A percentile compares a stretch with the other conserved stretches of the same genome.
phyloP scores from a whole-genome alignment of 2,797 vertebrate species.

The Eulemur mongoz region DNA sequence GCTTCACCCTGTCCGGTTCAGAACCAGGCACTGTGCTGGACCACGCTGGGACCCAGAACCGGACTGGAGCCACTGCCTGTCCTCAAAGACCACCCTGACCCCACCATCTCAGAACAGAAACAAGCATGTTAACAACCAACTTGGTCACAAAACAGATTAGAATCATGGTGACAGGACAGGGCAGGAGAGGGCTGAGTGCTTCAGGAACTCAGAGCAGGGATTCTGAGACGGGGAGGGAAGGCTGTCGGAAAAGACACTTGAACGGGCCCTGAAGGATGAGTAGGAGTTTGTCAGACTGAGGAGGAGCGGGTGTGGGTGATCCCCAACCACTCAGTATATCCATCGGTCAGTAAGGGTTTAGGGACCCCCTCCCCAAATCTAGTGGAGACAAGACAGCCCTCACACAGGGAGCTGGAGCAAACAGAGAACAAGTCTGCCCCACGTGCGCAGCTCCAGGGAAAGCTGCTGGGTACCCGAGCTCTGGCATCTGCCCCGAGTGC shows the following conservation, averaged over 20 bases:
- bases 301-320: background rate
- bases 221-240: background rate
- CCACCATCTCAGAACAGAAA: background rate
- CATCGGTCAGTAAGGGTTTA: background rate
- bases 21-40: background rate
- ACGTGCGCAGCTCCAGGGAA: background rate
- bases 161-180: background rate
- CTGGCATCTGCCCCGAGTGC: background rate
- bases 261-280: background rate
- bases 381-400: background rate
- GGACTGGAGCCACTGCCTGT: background rate
- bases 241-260: background rate
- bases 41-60: background rate
- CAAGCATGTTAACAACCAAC: background rate
- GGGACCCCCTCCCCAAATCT: background rate
- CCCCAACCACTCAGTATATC: no score
- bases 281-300: background rate
- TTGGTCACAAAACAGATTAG: background rate
- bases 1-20: background rate
- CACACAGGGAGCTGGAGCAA: background rate
- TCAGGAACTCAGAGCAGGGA: background rate
- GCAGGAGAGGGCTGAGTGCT: background rate
- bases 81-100: background rate
- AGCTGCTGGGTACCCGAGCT: background rate
- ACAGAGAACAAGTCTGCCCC: background rate